Base-by-base conservation (phyloP, 2,113 vertebrate species). In the Semicossyphus pulcher region DNA sequence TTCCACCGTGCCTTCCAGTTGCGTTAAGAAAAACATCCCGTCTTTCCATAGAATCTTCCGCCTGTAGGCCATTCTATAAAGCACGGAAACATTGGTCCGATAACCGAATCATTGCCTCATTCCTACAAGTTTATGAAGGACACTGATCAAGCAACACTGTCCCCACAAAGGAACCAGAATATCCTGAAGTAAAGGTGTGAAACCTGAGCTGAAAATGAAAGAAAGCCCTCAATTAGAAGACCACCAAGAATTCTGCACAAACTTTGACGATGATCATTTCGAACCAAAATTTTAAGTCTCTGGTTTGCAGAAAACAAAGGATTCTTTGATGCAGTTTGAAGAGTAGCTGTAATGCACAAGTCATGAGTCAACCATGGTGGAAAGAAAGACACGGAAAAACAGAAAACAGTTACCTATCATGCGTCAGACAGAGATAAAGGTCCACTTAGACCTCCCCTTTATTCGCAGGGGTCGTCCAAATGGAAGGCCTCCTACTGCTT, bases 401-500 rank as follows among this genome's bases (percentile, higher is more conserved):
- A 14, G 16, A 58, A 34, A 72, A 45, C 20, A 42, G n/a, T 56
- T 61, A 7, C 28, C 26, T 15, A 39, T 52, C 28, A 56, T 32
- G 77, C 71, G 42, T 72, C 72, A 69, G 28, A 15, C 34, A 11
- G 66, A 41, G 59, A 81, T 37, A 70, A 66, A 70, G 41, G 42
- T 49, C 37, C 48, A 62, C 57, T 79, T 37, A 59, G 34, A 32
- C 16, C 34, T 60, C n/a, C 4, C 20, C 42, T 34, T 49, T 47
- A 44, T 25, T 56, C 1, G n/a, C 2, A 23, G 51, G 5, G 41
- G 20, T 51, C 56, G 72, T 68, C 25, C 60, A 39, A 74, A 62
- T 70, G 71, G 60, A 81, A 65, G 47, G 31, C 9, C 0, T 23
- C 70, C 56, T 23, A 2, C 64, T 51, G 67, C 49, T 86, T 74